Evolutionary conservation across 2,113 vertebrate species (phyloP).

Genomic region (Pituophis catenifer): DNA sequence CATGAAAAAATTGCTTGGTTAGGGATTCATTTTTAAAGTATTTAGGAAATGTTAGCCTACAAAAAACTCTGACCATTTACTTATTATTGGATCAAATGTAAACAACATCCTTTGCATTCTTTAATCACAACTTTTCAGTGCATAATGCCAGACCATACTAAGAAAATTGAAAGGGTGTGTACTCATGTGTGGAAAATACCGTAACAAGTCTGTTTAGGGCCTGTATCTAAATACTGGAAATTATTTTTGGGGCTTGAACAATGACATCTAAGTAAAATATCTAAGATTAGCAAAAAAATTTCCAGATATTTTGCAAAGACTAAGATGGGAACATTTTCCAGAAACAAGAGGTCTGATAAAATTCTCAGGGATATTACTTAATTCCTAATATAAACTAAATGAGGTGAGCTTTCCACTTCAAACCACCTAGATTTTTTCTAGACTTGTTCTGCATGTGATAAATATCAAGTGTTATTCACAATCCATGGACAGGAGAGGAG

Average conservation of each 20-base stretch:
- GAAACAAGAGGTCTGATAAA: neutral
- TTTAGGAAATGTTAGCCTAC: neutral
- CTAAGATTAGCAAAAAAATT: neutral
- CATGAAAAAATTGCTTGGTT: neutral
- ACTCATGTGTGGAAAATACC: neutral
- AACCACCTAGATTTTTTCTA: neutral
- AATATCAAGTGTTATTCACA: rapidly evolving
- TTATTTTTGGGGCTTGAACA: neutral
- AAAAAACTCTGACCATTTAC: neutral
- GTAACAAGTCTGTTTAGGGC: neutral
- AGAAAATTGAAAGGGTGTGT: neutral
- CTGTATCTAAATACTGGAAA: neutral
- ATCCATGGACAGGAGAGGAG: neutral
- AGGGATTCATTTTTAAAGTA: neutral
- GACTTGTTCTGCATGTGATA: neutral
- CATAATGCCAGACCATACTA: neutral
- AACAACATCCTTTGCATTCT: neutral
- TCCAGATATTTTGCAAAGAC: neutral
- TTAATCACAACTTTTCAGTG: neutral
- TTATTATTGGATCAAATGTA: neutral
- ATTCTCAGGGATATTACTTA: neutral
- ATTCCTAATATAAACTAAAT: neutral
- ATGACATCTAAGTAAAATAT: neutral
- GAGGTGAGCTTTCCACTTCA: neutral
- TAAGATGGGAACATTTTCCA: neutral